A percentile compares a stretch with the other conserved stretches of the same genome.
Evolutionary conservation across 2,888 invertebrate species (phyloP).

Genomic region (Philereme transversata): DNA sequence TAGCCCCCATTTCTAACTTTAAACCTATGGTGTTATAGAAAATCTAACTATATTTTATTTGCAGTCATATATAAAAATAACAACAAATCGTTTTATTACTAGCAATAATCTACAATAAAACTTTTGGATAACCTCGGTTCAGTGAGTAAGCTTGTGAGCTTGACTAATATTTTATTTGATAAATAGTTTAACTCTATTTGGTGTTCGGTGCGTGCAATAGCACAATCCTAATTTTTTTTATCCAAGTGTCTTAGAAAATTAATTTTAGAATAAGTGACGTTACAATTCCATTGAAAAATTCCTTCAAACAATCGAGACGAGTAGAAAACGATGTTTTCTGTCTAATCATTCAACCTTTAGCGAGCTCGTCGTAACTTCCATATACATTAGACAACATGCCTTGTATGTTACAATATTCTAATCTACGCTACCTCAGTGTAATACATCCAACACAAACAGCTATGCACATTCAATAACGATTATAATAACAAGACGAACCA

Average conservation of each 20-base stretch:
- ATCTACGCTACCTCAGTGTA: conserved; percentile 71
- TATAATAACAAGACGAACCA: conserved; percentile 77
- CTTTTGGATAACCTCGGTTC: conserved; percentile 64
- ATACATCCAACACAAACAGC: conserved; percentile 67
- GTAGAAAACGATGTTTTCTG: conserved; percentile 38
- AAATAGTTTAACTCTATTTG: conserved; percentile 71
- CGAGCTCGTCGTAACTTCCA: conserved; percentile 62
- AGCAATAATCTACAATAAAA: conserved; percentile 75
- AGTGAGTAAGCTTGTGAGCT: conserved; percentile 75
- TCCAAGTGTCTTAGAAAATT: conserved; percentile 62
- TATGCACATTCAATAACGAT: conserved; percentile 81
- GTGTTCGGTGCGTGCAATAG: conserved; percentile 82
- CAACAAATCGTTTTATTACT: conserved; percentile 75
- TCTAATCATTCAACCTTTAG: conserved; percentile 72
- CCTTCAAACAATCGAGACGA: conserved; percentile 55
- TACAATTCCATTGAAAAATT: conserved; percentile 77
- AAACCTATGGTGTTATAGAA: conserved; percentile 76
- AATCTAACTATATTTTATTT: conserved; percentile 79
- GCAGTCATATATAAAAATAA: conserved; percentile 84
- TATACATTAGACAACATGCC: conserved; percentile 55
- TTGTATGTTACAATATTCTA: conserved; percentile 58
- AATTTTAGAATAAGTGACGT: conserved; percentile 53
- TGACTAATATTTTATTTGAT: conserved; percentile 63
- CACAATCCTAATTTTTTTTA: conserved; percentile 76
- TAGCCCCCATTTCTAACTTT: conserved; percentile 46